phyloP scores from a whole-genome alignment of 2,113 vertebrate genomes.

The Microtus pennsylvanicus region DNA sequence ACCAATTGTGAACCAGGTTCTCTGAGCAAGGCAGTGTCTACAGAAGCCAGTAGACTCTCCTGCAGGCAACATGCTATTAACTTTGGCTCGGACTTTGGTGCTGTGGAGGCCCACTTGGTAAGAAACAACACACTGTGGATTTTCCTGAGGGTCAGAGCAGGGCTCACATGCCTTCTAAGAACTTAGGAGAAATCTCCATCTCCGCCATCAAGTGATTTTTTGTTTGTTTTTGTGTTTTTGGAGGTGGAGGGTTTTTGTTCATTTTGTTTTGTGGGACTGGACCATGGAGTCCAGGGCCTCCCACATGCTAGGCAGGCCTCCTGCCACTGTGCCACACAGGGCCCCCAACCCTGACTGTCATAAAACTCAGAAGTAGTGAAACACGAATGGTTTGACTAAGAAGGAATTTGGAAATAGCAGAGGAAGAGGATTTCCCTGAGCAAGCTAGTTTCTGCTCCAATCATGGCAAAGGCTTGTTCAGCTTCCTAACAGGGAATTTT shows the following conservation, averaged over 20 bases:
- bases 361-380: slow-evolving; percentile 2
- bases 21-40: background rate
- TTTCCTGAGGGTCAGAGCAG: slow-evolving; percentile 61
- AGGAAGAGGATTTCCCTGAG: background rate
- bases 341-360: background rate
- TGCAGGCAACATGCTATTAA: background rate
- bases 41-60: background rate
- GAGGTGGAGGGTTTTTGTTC: background rate
- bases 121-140: background rate
- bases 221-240: background rate
- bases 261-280: background rate
- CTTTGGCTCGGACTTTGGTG: background rate
- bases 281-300: background rate
- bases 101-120: no score
- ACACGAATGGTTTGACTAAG: background rate
- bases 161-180: slow-evolving; percentile 45
- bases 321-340: background rate
- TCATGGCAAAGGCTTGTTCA: background rate
- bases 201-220: background rate
- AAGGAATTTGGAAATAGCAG: slow-evolving; percentile 15
- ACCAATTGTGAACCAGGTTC: background rate
- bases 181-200: slow-evolving; percentile 36
- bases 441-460: slow-evolving; percentile 24
- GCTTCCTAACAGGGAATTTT: slow-evolving; percentile 9
- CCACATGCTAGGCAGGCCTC: background rate